Percentiles rank a stretch among this genome's conserved stretches.
These are phyloP conservation scores for Whitmania pigra DNA, from an alignment of 1,140 invertebrate genomes.

Conservation along the genomic window DNA sequence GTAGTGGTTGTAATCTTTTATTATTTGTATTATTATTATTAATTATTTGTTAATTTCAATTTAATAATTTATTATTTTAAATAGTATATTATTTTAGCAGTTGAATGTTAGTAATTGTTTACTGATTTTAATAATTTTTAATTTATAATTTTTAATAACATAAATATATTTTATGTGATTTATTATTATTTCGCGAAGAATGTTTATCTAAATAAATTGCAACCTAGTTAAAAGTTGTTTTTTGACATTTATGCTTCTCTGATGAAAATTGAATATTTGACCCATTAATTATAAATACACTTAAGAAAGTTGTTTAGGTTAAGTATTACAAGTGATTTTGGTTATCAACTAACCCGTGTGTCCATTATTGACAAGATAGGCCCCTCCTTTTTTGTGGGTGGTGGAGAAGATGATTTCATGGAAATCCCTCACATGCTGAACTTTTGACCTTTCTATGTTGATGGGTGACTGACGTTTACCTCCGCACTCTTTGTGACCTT, in stretches of 20 bases:
- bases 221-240: neutral
- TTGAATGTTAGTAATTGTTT: no score
- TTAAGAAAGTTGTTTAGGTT: neutral
- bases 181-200: neutral
- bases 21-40: no score
- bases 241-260: neutral
- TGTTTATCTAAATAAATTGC: neutral
- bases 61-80: no score
- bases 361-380: constrained; percentile 10
- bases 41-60: no score
- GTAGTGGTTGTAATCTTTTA: no score
- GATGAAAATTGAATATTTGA: constrained; percentile 1
- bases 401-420: neutral
- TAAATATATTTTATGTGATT: no score
- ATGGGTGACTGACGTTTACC: constrained; percentile 10
- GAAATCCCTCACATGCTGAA: neutral
- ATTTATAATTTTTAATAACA: no score
- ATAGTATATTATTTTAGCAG: no score
- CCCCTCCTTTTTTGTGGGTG: neutral
- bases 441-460: neutral
- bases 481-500: neutral
- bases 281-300: neutral
- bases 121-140: no score
- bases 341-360: neutral
- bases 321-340: neutral